A percentile compares a stretch with the other conserved stretches of the same genome.
Conservation (phyloP, 1,140 invertebrate genomes). For the Wasmannia auropunctata region DNA sequence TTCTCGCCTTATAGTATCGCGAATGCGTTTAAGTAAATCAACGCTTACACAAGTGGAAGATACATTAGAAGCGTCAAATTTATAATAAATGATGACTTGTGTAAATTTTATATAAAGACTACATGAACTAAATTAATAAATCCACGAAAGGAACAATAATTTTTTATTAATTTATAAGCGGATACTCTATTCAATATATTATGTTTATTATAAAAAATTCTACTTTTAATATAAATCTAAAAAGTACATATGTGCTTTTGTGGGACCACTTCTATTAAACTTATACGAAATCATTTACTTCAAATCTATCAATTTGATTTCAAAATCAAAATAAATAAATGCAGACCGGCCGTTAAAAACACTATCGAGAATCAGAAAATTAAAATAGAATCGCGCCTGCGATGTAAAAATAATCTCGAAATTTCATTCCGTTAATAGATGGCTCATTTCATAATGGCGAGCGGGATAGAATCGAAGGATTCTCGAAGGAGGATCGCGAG, state of each 20-base stretch:
- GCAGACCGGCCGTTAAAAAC: too few relatives aligned
- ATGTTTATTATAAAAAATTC: too few relatives aligned
- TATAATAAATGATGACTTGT: background rate
- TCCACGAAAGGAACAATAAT: background rate
- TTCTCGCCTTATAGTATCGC: background rate
- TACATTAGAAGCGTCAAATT: background rate
- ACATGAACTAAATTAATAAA: background rate
- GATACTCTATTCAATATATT: too few relatives aligned
- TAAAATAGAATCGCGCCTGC: too few relatives aligned
- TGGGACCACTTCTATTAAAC: too few relatives aligned
- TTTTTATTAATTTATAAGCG: background rate
- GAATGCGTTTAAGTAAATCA: background rate
- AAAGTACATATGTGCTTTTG: background rate
- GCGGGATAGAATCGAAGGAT: background rate
- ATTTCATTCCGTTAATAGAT: conserved; percentile 1
- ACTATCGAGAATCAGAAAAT: too few relatives aligned
- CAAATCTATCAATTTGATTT: background rate
- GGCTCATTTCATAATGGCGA: conserved; percentile 33
- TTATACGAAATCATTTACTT: conserved; percentile 17
- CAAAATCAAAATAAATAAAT: conserved; percentile 18
- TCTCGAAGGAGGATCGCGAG: background rate
- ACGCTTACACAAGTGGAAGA: background rate
- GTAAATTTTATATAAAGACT: background rate
- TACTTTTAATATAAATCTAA: background rate
- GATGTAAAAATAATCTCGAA: background rate